Conservation (phyloP, 2,797 vertebrate genomes). For the Cossypha dichroa region DNA sequence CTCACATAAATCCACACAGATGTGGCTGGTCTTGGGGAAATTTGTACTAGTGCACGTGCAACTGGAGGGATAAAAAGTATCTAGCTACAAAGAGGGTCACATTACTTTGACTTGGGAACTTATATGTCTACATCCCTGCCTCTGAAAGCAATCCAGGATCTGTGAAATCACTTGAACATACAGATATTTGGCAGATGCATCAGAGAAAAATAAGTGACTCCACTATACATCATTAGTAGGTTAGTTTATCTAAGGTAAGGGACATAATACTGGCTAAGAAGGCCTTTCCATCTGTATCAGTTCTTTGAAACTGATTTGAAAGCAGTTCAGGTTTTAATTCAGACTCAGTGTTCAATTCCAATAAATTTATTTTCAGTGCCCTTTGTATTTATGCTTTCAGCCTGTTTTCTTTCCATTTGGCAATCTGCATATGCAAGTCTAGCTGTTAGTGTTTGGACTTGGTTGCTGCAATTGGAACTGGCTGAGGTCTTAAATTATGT, state of each 20-base stretch:
- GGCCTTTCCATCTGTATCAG: background rate
- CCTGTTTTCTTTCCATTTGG: conserved; percentile 41
- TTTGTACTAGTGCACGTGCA: background rate
- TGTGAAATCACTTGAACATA: background rate
- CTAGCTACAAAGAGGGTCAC: background rate
- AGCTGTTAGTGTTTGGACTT: conserved; percentile 27
- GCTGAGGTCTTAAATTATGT: conserved; percentile 47
- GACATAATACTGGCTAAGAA: conserved; percentile 1
- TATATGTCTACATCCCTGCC: background rate
- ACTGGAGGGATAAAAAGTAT: background rate
- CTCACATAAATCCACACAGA: background rate
- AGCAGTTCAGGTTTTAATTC: background rate
- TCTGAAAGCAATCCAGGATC: conserved; percentile 14
- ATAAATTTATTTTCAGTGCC: conserved; percentile 18
- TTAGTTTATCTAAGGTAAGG: conserved; percentile 36
- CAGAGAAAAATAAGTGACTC: background rate
- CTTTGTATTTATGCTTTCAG: background rate
- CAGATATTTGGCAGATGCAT: conserved; percentile 10
- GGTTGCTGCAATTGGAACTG: background rate
- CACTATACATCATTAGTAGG: background rate
- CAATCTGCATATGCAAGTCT: conserved; percentile 4
- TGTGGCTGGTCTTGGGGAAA: background rate
- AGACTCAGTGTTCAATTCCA: conserved; percentile 6
- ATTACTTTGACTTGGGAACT: background rate
- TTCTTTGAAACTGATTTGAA: conserved; percentile 44